Evolutionary conservation across 2,113 vertebrate species (phyloP), one percentile per base, ranked within the genome.

Genomic region (Phasianus colchicus): DNA sequence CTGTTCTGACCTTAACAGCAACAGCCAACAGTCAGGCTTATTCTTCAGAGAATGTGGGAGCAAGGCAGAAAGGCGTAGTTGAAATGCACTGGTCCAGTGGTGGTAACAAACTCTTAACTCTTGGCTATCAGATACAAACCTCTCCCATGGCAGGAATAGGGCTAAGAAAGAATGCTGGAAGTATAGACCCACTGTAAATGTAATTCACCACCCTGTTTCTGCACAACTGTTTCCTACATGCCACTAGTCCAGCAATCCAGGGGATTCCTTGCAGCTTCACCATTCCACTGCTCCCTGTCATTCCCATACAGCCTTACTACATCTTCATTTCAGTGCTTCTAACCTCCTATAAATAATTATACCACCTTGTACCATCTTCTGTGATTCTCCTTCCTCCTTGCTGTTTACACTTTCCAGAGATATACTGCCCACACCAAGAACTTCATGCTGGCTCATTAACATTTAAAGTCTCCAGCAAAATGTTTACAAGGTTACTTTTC

Each of bases 401-500:
- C 43, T 91, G 65, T 95, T 95, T 91, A 72, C n/a, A 61, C 8
- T 63, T 89, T 57, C 48, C 79, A 52, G 40, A 78, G 73, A 69
- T 72, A 72, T 0, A n/a, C 19, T 90, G 85, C 82, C 89, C 85
- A 77, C 75, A 93, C 82, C 75, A 88, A 92, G 91, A 94, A 61
- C 65, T 92, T 92, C 75, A 52, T 79, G 88, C 52, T 85, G 64
- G 42, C 43, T 95, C 69, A 90, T 88, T 86, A 92, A 64, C n/a
- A 72, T 86, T 92, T 75, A 67, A 88, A 95, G 90, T 20, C 38
- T 83, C n/a, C 61, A 91, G 88, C 30, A 92, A 69, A 54, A 91
- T 89, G 61, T 95, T 96, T 92, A 83, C 38, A 48, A 88, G 61
- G 69, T 91, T 91, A 77, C 32, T 64, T 85, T 93, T 60, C 72